These are phyloP conservation scores for Holothuria leucospilota DNA, from an alignment of 53 echinoderm and acorn worm genomes.

Conservation along the genomic window DNA sequence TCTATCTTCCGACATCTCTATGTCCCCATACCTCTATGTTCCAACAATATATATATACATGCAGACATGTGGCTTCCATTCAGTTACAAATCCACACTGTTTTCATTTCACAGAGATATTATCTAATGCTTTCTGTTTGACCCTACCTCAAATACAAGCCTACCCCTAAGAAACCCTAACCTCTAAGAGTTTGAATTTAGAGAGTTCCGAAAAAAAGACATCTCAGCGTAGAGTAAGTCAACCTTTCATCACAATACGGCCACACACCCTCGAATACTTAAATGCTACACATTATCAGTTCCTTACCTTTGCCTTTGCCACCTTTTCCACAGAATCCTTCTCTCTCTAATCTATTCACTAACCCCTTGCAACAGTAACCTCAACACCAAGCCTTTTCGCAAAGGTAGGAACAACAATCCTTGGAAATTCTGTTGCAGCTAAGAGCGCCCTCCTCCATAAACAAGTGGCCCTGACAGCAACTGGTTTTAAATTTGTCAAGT, in stretches of 20 bases:
- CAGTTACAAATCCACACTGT: too few relatives aligned
- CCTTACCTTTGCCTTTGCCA: slow-evolving; percentile 80
- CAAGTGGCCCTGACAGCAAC: slow-evolving; percentile 75
- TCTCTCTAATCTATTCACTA: slow-evolving; percentile 78
- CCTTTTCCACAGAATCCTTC: slow-evolving; percentile 76
- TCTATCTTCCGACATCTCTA: too few relatives aligned
- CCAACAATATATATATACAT: too few relatives aligned
- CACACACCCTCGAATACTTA: not conserved
- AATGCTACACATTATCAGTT: not conserved
- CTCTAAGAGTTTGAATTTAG: too few relatives aligned
- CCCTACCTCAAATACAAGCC: too few relatives aligned
- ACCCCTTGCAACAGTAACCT: slow-evolving; percentile 78
- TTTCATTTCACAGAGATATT: too few relatives aligned
- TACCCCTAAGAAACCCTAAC: too few relatives aligned
- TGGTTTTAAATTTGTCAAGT: slow-evolving; percentile 69
- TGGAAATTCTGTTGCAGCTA: slow-evolving; percentile 74
- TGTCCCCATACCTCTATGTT: too few relatives aligned
- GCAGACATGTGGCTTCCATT: too few relatives aligned
- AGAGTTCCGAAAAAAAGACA: not conserved
- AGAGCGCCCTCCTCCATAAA: slow-evolving; percentile 85
- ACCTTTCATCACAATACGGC: not conserved
- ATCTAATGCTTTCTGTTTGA: too few relatives aligned
- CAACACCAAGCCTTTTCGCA: slow-evolving; percentile 80
- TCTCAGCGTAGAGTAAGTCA: not conserved
- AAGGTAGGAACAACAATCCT: slow-evolving; percentile 69